These are phyloP conservation scores for Encarsia formosa DNA, from an alignment of 2,888 invertebrate genomes.

Conservation along the genomic window DNA sequence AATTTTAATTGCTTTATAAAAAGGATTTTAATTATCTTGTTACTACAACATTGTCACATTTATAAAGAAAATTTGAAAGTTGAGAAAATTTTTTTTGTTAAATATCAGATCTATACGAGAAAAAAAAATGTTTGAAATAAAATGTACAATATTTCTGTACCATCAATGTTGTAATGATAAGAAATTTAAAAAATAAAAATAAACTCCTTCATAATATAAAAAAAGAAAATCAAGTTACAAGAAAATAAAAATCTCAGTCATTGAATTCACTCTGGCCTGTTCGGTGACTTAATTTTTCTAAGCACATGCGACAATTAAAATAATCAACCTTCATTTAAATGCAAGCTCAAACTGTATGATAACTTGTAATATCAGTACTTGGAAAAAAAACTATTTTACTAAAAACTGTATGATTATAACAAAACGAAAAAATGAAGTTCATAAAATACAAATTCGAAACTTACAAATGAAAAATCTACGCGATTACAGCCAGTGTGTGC, in stretches of 20 bases:
- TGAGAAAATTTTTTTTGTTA: slow-evolving; percentile 5
- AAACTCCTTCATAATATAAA: slow-evolving; percentile 10
- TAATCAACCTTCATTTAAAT: slow-evolving; percentile 15
- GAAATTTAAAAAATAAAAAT: slow-evolving; percentile 21
- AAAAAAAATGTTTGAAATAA: slow-evolving; percentile 16
- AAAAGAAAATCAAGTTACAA: slow-evolving; percentile 13
- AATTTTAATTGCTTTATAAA: slow-evolving; percentile 16
- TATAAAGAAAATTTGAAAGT: slow-evolving; percentile 3
- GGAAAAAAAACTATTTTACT: slow-evolving; percentile 21
- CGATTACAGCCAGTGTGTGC: slow-evolving; percentile 46
- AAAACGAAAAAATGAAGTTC: slow-evolving; percentile 10
- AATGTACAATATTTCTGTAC: slow-evolving; percentile 19
- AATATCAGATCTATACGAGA: too few species aligned
- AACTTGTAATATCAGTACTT: slow-evolving; percentile 10
- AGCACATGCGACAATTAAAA: slow-evolving; percentile 18
- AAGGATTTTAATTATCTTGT: slow-evolving; percentile 18
- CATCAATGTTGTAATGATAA: slow-evolving; percentile 22
- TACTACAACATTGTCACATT: slow-evolving; percentile 16
- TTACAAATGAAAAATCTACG: slow-evolving; percentile 37
- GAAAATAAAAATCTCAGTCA: slow-evolving; percentile 20
- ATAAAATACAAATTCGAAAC: slow-evolving; percentile 15
- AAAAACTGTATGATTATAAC: slow-evolving; percentile 9
- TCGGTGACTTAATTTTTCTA: slow-evolving; percentile 16
- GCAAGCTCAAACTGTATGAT: slow-evolving; percentile 12
- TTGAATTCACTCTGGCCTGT: slow-evolving; percentile 14